Base-by-base conservation (phyloP, 2,888 invertebrate genomes). In the Andrena flavipes region DNA sequence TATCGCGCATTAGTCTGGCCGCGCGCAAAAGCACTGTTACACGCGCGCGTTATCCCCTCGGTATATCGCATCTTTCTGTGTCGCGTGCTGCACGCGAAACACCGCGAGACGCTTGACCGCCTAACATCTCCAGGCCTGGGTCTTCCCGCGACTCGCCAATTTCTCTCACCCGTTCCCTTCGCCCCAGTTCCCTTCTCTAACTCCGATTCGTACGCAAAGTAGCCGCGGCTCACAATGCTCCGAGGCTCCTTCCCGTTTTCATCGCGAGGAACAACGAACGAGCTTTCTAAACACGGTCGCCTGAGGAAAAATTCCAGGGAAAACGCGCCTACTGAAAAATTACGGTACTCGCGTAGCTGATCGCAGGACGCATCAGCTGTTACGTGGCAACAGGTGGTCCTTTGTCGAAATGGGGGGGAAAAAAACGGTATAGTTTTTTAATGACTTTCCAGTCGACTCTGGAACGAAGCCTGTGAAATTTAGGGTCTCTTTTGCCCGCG, bases 381-480 rank as follows among this genome's bases (percentile, higher is more conserved):
- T 76, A 80, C 80, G 69, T 83, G 77, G 87, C 87, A 88, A 88
- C 87, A 88, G 87, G 87, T 87, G 86, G 86, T 63, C 62, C 72
- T 84, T 87, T 78, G 76, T 82, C 54, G 67, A 75, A 87, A 69
- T 69, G 79, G n/a, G n/a, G 10, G n/a, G 10, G 2, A 29, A 70
- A 75, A 75, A 76, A 67, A 64, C 33, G 23, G 60, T 51, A 33
- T 23, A 26, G 26, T 35, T 64, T 69, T 73, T 70, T 51, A 74
- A 81, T 62, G 64, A 56, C 62, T 63, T 74, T 60, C 54, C 54
- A 8, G 62, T 49, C 54, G 62, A 23, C 8, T 23, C 51, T 23
- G 63, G 16, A 48, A 67, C 59, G 63, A 7, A 42, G 30, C 0
- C 42, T 20, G 29, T n/a, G 48, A 62, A 35, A 69, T 76, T 79